A percentile compares a stretch with the other conserved stretches of the same genome.
phyloP scores from a whole-genome alignment of 1,140 invertebrate genomes.

The Bombyx mandarina region DNA sequence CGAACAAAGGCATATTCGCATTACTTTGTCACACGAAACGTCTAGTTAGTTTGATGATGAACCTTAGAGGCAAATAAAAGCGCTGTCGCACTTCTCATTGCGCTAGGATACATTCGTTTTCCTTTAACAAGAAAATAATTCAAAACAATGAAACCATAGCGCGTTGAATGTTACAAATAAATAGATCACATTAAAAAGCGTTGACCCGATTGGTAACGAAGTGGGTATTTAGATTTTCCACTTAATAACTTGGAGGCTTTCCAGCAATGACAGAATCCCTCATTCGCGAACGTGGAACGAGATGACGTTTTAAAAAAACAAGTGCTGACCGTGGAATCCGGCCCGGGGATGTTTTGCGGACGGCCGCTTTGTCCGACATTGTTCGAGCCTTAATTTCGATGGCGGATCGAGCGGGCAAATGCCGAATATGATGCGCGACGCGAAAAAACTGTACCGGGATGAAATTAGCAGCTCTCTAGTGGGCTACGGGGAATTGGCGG shows the following conservation, averaged over 20 bases:
- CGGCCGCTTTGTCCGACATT: conserved; percentile 69
- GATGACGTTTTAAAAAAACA: conserved; percentile 57
- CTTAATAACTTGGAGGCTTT: conserved; percentile 64
- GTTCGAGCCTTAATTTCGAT: conserved; percentile 66
- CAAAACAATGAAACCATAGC: too few relatives aligned
- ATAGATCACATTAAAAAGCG: too few relatives aligned
- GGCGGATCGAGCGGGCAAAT: conserved; percentile 63
- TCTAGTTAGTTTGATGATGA: too few relatives aligned
- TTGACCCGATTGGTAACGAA: too few relatives aligned
- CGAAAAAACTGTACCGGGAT: conserved; percentile 63
- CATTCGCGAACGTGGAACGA: conserved; percentile 58
- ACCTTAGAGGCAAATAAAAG: too few relatives aligned
- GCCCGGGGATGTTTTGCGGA: conserved; percentile 60
- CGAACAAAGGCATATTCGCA: too few relatives aligned
- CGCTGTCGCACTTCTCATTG: too few relatives aligned
- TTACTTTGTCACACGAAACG: too few relatives aligned
- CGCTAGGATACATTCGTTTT: too few relatives aligned
- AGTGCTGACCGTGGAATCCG: conserved; percentile 55
- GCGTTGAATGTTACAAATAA: too few relatives aligned
- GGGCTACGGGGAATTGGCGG: conserved; percentile 64
- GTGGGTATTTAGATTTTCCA: conserved; percentile 54
- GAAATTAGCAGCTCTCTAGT: conserved; percentile 68
- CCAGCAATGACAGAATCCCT: conserved; percentile 68
- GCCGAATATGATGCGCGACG: conserved; percentile 68
- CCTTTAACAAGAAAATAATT: too few relatives aligned